Percentiles rank a stretch among this genome's conserved stretches.
Conservation (phyloP, 2,888 invertebrate genomes). For the Dryocosmus kuriphilus region DNA sequence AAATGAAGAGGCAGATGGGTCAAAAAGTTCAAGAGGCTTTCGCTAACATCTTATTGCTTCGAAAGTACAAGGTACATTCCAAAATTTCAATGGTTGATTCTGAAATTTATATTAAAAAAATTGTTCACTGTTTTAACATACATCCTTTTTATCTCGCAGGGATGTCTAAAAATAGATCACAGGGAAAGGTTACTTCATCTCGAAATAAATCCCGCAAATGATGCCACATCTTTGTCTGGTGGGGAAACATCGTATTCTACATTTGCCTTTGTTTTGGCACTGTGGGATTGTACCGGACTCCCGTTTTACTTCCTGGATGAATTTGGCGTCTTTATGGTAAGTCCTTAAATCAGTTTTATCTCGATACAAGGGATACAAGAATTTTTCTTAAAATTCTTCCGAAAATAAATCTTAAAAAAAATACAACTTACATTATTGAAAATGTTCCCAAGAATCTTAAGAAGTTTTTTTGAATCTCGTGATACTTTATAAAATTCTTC, state of each 20-base stretch:
- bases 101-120: too few relatives aligned
- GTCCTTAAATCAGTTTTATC: conserved; percentile 49
- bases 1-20: conserved; percentile 75
- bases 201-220: conserved; percentile 80
- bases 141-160: conserved; percentile 75
- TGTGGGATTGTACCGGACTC: conserved; percentile 95
- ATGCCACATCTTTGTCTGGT: conserved; percentile 88
- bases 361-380: too few relatives aligned
- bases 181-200: conserved; percentile 78
- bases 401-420: too few relatives aligned
- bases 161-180: conserved; percentile 80
- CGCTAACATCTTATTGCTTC: conserved; percentile 79
- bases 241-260: conserved; percentile 98
- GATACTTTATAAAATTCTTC: too few relatives aligned
- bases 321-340: conserved; percentile 97
- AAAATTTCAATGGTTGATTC: too few relatives aligned
- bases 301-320: conserved; percentile 97
- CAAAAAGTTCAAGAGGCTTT: conserved; percentile 78
- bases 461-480: too few relatives aligned
- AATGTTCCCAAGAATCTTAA: too few relatives aligned
- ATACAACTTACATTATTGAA: too few relatives aligned
- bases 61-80: conserved; percentile 80
- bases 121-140: too few relatives aligned
- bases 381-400: too few relatives aligned
- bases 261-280: conserved; percentile 93